Conservation (phyloP, 2,113 vertebrate species). For the Pterophyllum scalare region DNA sequence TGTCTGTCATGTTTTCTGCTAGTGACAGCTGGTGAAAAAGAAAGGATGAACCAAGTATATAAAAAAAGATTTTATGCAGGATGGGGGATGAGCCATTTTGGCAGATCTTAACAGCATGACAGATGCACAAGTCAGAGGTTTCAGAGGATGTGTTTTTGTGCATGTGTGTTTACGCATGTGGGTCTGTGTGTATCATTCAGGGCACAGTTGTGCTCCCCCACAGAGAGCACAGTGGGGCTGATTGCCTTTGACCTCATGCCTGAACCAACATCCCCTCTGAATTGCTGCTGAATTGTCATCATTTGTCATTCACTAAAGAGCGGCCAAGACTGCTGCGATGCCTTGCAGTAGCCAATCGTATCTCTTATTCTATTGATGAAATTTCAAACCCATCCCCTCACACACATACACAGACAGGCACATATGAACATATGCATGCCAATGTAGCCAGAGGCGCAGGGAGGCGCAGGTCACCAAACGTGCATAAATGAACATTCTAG, state of each 20-base stretch:
- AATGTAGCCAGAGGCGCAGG: conserved; percentile 57
- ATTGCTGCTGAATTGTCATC: conserved; percentile 79
- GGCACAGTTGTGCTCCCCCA: conserved; percentile 55
- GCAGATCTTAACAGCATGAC: conserved; percentile 57
- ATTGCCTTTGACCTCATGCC: conserved; percentile 79
- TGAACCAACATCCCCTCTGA: conserved; percentile 70
- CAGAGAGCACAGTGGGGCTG: conserved; percentile 59
- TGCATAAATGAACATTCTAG: conserved; percentile 74
- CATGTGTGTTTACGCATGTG: conserved; percentile 37
- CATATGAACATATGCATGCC: conserved; percentile 22
- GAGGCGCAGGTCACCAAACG: conserved; percentile 59
- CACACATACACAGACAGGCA: conserved; percentile 7
- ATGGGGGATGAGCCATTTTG: conserved; percentile 61
- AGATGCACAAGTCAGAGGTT: conserved; percentile 66
- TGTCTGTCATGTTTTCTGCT: conserved; percentile 46
- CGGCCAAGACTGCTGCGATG: conserved; percentile 26
- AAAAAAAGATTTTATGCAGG: conserved; percentile 51
- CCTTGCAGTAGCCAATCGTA: conserved; percentile 53
- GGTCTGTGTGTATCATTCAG: conserved; percentile 60
- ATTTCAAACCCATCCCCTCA: conserved; percentile 50
- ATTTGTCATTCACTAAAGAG: conserved; percentile 75
- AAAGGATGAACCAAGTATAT: conserved; percentile 53
- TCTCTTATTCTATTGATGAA: conserved; percentile 63
- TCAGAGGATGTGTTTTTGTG: conserved; percentile 40
- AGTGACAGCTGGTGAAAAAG: conserved; percentile 70